Evolutionary conservation across 2,888 invertebrate genomes (phyloP), one percentile per base, ranked within the genome.

Genomic region (Calameuta pallipes): DNA sequence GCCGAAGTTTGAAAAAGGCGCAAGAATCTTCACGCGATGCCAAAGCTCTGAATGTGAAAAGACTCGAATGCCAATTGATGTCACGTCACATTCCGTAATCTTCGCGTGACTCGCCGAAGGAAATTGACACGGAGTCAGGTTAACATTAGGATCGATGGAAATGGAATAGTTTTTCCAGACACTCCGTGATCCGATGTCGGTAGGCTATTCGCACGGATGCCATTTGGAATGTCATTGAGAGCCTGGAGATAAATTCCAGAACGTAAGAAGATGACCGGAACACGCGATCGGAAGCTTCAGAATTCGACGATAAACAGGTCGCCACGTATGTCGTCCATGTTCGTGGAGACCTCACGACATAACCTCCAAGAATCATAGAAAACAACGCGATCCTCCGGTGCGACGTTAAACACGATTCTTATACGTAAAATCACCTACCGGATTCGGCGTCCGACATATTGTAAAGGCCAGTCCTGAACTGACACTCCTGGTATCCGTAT

Each of bases 361-460:
- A 56, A 56, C 23, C 56, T 23, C 56, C 23, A 23, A 56, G 23
- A 23, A 23, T 56, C 0, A 9, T 15, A 56, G 2, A 56, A 23
- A 56, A 56, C 56, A 56, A 56, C 23, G 9, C 56, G 56, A 56
- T 56, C 56, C 23, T 56, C 56, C 9, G 56, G 56, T 9, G 6
- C 9, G 9, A 56, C 56, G 2, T 23, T 35, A 30, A 33, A 15
- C 30, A 76, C 76, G 76, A 74, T 41, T 73, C 37, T 6, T 37
- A n/a, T 73, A 85, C 87, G 80, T 34, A 34, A 33, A 71, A 71
- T 11, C 71, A 78, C 78, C 23, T 84, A 88, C 88, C 88, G 82
- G 87, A 85, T 81, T 88, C 87, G 80, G 84, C 86, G 76, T 87
- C 88, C 81, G 88, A 88, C 89, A 89, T 89, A 81, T 85, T 84